Evolutionary conservation across 2,113 vertebrate genomes (phyloP), one percentile per base, ranked within the genome.

Genomic region (Oncorhynchus masou): DNA sequence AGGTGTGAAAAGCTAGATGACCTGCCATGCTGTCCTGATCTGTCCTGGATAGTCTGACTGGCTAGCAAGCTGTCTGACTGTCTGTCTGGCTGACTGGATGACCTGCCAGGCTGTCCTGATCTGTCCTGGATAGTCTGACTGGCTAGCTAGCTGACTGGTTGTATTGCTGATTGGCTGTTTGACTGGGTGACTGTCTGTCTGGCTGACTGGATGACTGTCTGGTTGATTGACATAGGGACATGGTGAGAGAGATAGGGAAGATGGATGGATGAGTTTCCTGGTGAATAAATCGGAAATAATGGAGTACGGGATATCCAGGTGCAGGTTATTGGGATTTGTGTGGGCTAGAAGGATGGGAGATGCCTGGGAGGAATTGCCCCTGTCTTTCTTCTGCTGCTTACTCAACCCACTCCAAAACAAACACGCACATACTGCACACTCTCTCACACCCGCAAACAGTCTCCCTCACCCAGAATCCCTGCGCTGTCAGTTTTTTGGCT

Each of bases 401-500:
- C 22, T 64, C 60, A 11, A 64, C 22, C 22, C 19, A 22, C 22
- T 22, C 2, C 60, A 64, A 62, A 22, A 62, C 59, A 62, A 62
- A 48, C 20, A 70, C 39, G 49, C 39, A 70, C 9, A 48, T 34
- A 48, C 68, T 45, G 39, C 39, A 39, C 1, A 45, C 8, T 7
- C 39, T 45, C 39, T 45, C 39, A 45, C 68, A 70, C 39, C 39
- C 19, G 39, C 20, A 70, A 31, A 48, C 22, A 66, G 12, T 29
- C 24, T 12, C 24, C 77, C 16, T 2, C 22, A 11, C 48, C 11
- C 66, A 74, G 72, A 60, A 68, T 69, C n/a, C 2, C 27, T 68
- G 25, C 29, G 15, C 34, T 68, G 66, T 74, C 51, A 57, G 31
- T 59, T 72, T 9, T 72, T 25, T 27, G 24, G 15, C 81, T 71